phyloP scores from a whole-genome alignment of 2,113 vertebrate genomes.

The Catharus minimus region DNA sequence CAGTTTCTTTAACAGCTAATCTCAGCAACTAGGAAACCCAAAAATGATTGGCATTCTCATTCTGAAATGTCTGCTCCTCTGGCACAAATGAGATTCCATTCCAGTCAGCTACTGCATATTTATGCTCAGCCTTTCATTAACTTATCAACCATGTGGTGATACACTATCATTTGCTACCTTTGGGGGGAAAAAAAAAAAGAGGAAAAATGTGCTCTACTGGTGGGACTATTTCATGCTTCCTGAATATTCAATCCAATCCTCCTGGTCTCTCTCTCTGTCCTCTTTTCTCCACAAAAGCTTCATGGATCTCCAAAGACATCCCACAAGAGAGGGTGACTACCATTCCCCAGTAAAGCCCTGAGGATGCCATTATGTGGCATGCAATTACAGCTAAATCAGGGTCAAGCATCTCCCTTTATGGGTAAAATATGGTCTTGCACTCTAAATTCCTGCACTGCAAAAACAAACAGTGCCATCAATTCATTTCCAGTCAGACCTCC shows the following conservation, averaged over 20 bases:
- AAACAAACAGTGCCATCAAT: constrained; percentile 65
- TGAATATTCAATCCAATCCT: constrained; percentile 55
- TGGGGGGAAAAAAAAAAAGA: neutral
- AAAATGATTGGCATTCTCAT: constrained; percentile 19
- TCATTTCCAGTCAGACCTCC: constrained; percentile 58
- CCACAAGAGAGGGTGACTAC: neutral
- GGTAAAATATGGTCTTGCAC: constrained; percentile 42
- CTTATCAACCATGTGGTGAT: constrained; percentile 7
- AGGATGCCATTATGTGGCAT: neutral
- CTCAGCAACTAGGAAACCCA: constrained; percentile 19
- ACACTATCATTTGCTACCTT: constrained; percentile 3
- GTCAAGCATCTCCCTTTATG: constrained; percentile 17
- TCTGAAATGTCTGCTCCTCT: constrained; percentile 48
- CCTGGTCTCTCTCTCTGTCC: constrained; percentile 68
- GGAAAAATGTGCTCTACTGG: neutral
- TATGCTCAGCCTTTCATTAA: constrained; percentile 55
- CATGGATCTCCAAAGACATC: constrained; percentile 26
- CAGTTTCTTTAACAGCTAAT: neutral
- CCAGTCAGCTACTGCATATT: constrained; percentile 63
- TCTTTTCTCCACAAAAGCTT: constrained; percentile 48
- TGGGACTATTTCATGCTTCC: constrained; percentile 36
- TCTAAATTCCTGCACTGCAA: constrained; percentile 55
- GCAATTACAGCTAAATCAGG: neutral
- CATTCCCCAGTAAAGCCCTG: neutral
- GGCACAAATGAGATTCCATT: constrained; percentile 65